Conservation (phyloP, 2,888 invertebrate genomes). For the Lepas anatifera region DNA sequence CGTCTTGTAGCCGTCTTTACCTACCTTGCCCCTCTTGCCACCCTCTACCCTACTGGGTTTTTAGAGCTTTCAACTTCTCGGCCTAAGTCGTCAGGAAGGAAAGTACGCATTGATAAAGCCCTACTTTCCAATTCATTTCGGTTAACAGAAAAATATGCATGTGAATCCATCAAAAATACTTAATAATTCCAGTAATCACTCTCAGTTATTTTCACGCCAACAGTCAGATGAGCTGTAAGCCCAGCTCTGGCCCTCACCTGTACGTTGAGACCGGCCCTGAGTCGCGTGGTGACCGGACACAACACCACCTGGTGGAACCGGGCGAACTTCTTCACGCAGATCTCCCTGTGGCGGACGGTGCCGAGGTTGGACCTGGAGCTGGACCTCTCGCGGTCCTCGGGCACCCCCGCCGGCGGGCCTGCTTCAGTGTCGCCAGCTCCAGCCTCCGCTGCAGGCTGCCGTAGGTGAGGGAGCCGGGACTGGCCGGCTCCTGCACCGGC, state of each 20-base stretch:
- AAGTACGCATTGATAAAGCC: no score
- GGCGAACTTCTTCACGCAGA: slow-evolving; percentile 44
- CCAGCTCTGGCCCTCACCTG: slow-evolving; percentile 46
- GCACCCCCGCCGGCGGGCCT: not conserved
- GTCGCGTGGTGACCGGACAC: slow-evolving; percentile 44
- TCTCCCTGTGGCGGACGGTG: slow-evolving; percentile 38
- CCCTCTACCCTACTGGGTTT: not conserved
- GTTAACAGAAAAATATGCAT: no score
- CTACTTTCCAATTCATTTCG: no score
- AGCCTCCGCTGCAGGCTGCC: not conserved
- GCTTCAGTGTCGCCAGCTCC: slow-evolving; percentile 3
- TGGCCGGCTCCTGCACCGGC: not conserved
- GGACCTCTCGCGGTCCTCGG: not conserved
- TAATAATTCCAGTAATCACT: no score
- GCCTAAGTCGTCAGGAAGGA: no score
- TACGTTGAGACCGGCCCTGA: slow-evolving; percentile 47
- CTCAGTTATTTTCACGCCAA: no score
- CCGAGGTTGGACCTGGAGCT: slow-evolving; percentile 19
- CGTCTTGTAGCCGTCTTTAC: not conserved
- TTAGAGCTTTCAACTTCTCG: no score
- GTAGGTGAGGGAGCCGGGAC: not conserved
- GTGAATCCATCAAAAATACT: no score
- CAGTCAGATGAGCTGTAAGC: no score
- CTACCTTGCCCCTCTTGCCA: not conserved
- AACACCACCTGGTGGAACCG: slow-evolving; percentile 51